Evolutionary conservation across 2,113 vertebrate genomes (phyloP), one percentile per base, ranked within the genome.

Genomic region (Rhinoderma darwinii): DNA sequence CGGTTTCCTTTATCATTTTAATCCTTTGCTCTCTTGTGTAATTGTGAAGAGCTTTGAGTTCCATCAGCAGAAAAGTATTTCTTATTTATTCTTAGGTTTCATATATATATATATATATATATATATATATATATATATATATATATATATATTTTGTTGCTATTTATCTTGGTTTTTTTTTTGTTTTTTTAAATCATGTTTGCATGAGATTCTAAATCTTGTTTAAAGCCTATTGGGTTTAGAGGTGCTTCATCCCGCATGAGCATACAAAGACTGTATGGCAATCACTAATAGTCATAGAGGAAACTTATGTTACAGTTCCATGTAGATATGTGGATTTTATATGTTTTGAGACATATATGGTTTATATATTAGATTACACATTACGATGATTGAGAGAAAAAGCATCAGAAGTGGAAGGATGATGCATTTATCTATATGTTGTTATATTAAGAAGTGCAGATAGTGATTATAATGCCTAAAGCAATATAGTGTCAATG

Each of bases 1-100:
- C 30, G 37, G 76, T 78, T 78, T 78, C 76, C 76, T 78, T 78
- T 78, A 54, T 78, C 76, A 78, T 78, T 78, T 78, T 78, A 54
- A 78, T 35, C 76, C 76, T 54, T 78, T 54, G 44, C 76, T 78
- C 44, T 75, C 41, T 75, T 75, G 44, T 78, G 76, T 78, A 78
- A 78, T 54, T 78, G 76, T 78, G 76, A 78, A 78, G 30, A 78
- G 44, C 76, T 56, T 78, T 78, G 30, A 54, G 47, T 78, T 17
- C 25, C 75, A 15, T 50, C 75, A 78, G 75, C 44, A 32, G 75
- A 32, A 78, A 54, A 32, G 43, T 78, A 50, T 78, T 35, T 78
- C 7, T 37, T 78, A 54, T 78, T 78, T 56, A 54, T 78, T 56
- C 50, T 35, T 51, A 77, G 75, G 5, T 35, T 78, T 56, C 20